Evolutionary conservation across 1,140 invertebrate species (phyloP), one percentile per base, ranked within the genome.

Genomic region (Elymnias hypermnestra): DNA sequence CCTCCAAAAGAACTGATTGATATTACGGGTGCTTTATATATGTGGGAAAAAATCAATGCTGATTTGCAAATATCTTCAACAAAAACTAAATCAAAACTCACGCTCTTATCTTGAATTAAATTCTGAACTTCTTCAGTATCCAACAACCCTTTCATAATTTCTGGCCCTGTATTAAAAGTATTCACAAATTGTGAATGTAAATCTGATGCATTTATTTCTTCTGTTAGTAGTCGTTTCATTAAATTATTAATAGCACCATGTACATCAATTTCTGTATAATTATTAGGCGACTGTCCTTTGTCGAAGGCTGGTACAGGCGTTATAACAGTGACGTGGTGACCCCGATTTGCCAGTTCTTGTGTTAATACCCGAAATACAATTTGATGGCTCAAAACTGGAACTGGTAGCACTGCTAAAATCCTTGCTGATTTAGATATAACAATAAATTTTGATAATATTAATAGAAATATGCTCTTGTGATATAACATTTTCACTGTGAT

Each of bases 301-400:
- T 55, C 29, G 21, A 15, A 33, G 1, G 59, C 54, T 6, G 82
- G 77, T 50, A 78, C 54, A 4, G 72, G 37, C 5, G 82, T 78
- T 3, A 83, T 47, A 1, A 78, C 56, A 3, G 77, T 75, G 0
- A 89, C 58, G 28, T 87, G 62, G 56, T 89, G 88, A 3, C 88
- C 88, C 33, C 73, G 54, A 19, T 67, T 74, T 0, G 63, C 73
- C 10, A 90, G 55, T 40, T 75, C 79, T 50, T 72, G 63, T 18
- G 72, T 72, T 5, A 88, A 13, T 7, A 82, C 63, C 41, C 75
- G 55, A 38, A 83, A 88, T 2, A 88, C 81, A 4, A 88, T 61
- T 65, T 89, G 88, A 54, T 91, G 89, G 53, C 89, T 91, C 19
- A 87, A 72, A 0, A 87, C 86, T 2, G 87, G 70, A 6, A 70